These are phyloP conservation scores for Allophyes oxyacanthae DNA, from an alignment of 2,888 invertebrate species.

Conservation along the genomic window DNA sequence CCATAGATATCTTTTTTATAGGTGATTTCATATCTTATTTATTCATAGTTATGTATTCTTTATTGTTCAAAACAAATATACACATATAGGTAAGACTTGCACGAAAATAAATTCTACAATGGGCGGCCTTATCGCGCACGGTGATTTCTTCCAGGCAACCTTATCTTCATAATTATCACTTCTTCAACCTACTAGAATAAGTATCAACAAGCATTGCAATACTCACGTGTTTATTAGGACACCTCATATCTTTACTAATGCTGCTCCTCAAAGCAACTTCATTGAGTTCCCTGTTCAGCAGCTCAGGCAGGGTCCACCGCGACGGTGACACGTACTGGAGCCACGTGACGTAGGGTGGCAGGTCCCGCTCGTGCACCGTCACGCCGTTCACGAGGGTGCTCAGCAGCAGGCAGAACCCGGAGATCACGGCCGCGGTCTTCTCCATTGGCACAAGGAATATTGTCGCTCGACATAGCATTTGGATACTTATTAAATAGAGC, in stretches of 20 bases:
- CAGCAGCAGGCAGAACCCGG: conserved; percentile 90
- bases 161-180: too few species aligned
- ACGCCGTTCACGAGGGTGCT: conserved; percentile 92
- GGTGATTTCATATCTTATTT: too few species aligned
- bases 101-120: too few species aligned
- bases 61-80: too few species aligned
- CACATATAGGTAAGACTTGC: too few species aligned
- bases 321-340: conserved; percentile 92
- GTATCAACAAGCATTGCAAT: too few species aligned
- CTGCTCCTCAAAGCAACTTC: conserved; percentile 90
- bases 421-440: conserved; percentile 90
- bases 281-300: conserved; percentile 91
- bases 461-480: conserved; percentile 91
- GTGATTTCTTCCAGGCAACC: too few species aligned
- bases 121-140: too few species aligned
- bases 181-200: too few species aligned
- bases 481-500: conserved; percentile 91
- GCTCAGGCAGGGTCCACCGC: conserved; percentile 92
- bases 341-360: conserved; percentile 91
- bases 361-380: conserved; percentile 91
- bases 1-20: too few species aligned
- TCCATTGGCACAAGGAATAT: conserved; percentile 91
- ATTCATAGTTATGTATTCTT: too few species aligned
- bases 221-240: conserved; percentile 92
- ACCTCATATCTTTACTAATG: conserved; percentile 85